Base-by-base conservation (phyloP, 2,888 invertebrate species). In the Bembecia ichneumoniformis region DNA sequence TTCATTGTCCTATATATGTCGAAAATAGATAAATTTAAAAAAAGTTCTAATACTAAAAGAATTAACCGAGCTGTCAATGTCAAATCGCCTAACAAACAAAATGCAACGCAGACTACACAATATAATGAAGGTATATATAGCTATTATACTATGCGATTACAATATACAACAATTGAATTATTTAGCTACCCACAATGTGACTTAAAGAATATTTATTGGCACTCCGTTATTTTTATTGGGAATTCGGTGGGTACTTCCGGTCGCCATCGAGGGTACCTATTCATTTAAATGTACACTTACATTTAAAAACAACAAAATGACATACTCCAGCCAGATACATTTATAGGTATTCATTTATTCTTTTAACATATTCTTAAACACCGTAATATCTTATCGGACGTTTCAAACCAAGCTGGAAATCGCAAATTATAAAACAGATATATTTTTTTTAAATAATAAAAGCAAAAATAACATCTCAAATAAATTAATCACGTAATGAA, bases 71-170 rank as follows among this genome's bases (percentile, higher is more conserved):
- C 7, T 28, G 20, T 28, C 28, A 28, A 28, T 28, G 28, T 28
- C 28, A 9, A 28, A 2, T 28, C 28, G 28, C 0, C 13, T 14
- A 5, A 16, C 44, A 11, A 45, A 54, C 74, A 79, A 80, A 28
- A 72, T 68, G 74, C 80, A 80, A 61, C 68, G 73, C 77, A 75
- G 75, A 74, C 76, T 64, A 59, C 17, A 44, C 61, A 64, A 67
- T 68, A 66, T 58, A 28, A 28, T 59, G 67, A 66, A 13, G 74
- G 73, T 64, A 60, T 61, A 75, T 11, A 76, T 79, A 80, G 80
- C 71, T 15, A 75, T 65, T 66, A 74, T 81, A 80, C 71, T 71
- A 74, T 77, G 76, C 75, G 75, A 77, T 78, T 81, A 81, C 74
- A 75, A 74, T 77, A 28, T 28, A 74, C 73, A 79, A 79, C 73